Conservation (phyloP, 2,113 vertebrate genomes). For the Rhinolophus sinicus region DNA sequence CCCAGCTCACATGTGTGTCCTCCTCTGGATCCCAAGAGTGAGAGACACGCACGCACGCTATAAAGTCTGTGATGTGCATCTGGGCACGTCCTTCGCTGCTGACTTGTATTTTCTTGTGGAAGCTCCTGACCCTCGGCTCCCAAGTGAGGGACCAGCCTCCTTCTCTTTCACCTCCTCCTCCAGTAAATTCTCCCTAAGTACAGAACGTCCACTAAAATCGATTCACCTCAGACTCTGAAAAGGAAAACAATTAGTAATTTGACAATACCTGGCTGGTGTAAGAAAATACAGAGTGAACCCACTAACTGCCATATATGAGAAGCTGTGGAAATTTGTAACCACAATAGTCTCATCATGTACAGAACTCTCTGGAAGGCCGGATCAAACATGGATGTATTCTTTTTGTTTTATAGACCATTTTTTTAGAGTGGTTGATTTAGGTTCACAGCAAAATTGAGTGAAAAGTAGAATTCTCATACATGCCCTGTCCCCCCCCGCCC, state of each 20-base stretch:
- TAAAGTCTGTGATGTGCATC: not conserved
- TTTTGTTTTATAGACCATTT: not conserved
- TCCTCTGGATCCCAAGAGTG: not conserved
- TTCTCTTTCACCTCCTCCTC: not conserved
- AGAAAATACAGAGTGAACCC: not conserved
- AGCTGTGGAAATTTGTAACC: not conserved
- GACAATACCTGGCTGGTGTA: not conserved
- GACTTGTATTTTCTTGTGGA: not conserved
- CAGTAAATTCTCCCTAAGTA: not conserved
- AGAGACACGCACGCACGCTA: no score
- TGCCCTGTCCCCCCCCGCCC: not conserved
- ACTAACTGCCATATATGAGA: rapidly evolving
- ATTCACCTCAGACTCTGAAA: no score
- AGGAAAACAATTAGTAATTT: not conserved
- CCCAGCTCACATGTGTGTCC: rapidly evolving
- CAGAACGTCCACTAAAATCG: not conserved
- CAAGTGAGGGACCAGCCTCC: no score
- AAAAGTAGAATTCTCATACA: not conserved
- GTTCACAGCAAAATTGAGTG: not conserved
- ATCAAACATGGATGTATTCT: not conserved
- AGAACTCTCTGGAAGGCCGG: not conserved
- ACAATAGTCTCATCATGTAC: not conserved
- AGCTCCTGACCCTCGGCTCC: not conserved
- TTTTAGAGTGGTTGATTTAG: not conserved
- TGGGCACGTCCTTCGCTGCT: not conserved